Conservation (phyloP, 37 sponge, comb jelly and placozoan genomes). For the Petrosia ficiformis region DNA sequence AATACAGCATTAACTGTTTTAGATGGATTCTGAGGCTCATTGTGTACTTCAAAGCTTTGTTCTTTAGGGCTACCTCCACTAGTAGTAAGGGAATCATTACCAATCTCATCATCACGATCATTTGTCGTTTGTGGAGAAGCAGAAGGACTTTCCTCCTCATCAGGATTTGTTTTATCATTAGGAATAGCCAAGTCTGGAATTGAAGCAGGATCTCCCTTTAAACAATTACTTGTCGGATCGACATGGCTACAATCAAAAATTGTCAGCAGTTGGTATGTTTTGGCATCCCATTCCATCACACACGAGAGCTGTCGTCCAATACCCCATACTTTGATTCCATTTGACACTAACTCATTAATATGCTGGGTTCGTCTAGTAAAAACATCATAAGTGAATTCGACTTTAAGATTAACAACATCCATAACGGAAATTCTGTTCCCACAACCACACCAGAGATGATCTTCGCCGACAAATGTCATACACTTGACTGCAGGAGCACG, state of each 20-base stretch:
- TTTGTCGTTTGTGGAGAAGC: background rate
- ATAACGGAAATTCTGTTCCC: conserved; percentile 73
- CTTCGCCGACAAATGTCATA: conserved; percentile 57
- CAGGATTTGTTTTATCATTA: background rate
- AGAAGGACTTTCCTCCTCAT: background rate
- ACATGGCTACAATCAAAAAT: conserved; percentile 71
- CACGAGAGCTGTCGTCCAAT: conserved; percentile 73
- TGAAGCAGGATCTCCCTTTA: conserved; percentile 30
- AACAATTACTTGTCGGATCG: conserved; percentile 57
- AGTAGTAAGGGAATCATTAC: background rate
- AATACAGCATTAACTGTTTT: conserved; percentile 24
- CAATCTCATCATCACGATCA: background rate
- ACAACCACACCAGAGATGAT: conserved; percentile 81
- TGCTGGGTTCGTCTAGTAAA: conserved; percentile 59
- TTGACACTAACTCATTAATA: conserved; percentile 72
- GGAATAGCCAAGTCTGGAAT: conserved; percentile 42
- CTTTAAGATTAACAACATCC: conserved; percentile 54
- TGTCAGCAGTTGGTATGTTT: conserved; percentile 33
- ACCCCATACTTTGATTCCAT: conserved; percentile 75
- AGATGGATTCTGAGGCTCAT: conserved; percentile 16
- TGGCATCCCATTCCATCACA: conserved; percentile 82
- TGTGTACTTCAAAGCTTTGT: conserved; percentile 23
- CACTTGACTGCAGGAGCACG: conserved; percentile 56
- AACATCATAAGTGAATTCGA: conserved; percentile 47
- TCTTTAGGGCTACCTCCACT: background rate